A percentile compares a stretch with the other conserved stretches of the same genome.
Conservation (phyloP, 2,797 vertebrate genomes). For the Tokudaia tokunoshimensis region DNA sequence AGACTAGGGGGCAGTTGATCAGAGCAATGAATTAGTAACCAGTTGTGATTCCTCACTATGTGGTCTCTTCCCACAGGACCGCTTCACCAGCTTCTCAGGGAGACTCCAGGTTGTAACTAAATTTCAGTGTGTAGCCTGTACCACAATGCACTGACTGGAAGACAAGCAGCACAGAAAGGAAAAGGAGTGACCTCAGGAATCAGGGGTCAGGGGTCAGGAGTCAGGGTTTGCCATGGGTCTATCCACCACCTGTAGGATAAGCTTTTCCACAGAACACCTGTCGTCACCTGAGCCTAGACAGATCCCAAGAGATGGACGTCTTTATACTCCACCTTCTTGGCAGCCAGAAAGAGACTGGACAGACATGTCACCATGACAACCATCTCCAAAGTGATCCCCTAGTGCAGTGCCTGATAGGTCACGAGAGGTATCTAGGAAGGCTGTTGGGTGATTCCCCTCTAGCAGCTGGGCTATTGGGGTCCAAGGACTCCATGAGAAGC, state of each 20-base stretch:
- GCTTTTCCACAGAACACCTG: not conserved
- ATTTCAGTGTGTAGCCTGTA: not conserved
- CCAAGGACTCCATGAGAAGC: not conserved
- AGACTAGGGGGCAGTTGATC: too few relatives aligned
- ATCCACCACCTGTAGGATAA: not conserved
- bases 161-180: not conserved
- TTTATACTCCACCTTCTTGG: not conserved
- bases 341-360: not conserved
- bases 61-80: not conserved
- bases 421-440: not conserved
- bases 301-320: not conserved
- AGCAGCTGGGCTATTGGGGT: not conserved
- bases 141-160: too few relatives aligned
- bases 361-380: not conserved
- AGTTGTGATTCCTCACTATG: not conserved
- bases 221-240: too few relatives aligned
- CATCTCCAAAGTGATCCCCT: not conserved
- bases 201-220: too few relatives aligned
- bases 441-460: not conserved
- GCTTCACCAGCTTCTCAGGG: not conserved
- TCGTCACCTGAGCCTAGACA: too few relatives aligned
- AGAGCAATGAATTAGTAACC: not conserved
- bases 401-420: not conserved
- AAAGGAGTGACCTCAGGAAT: not conserved
- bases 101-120: not conserved